Conservation (phyloP, 2,888 invertebrate species). For the Theodoxus fluviatilis region DNA sequence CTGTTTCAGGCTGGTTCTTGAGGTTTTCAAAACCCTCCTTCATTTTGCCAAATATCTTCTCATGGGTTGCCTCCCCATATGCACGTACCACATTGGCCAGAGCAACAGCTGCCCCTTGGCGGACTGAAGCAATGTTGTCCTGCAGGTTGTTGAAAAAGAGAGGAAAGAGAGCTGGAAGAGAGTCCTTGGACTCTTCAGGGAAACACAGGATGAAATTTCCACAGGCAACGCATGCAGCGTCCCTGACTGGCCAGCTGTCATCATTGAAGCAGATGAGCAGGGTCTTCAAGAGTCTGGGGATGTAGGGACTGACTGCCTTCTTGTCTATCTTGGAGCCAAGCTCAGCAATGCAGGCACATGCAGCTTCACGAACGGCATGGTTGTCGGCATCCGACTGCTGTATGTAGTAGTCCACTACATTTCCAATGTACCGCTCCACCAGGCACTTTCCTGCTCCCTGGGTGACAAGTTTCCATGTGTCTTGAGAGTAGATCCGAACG, state of each 20-base stretch:
- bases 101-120: slow-evolving; percentile 70
- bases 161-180: slow-evolving; percentile 65
- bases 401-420: slow-evolving; percentile 67
- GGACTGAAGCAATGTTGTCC: slow-evolving; percentile 69
- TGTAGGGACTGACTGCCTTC: slow-evolving; percentile 64
- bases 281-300: slow-evolving; percentile 66
- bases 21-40: slow-evolving; percentile 66
- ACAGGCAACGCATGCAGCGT: slow-evolving; percentile 70
- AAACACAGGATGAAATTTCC: slow-evolving; percentile 69
- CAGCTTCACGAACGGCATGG: slow-evolving; percentile 70
- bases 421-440: slow-evolving; percentile 67
- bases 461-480: slow-evolving; percentile 69
- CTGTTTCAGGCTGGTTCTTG: slow-evolving; percentile 65
- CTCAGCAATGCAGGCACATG: slow-evolving; percentile 71
- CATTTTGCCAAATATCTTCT: slow-evolving; percentile 62
- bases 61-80: slow-evolving; percentile 61
- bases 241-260: slow-evolving; percentile 71
- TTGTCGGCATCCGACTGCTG: slow-evolving; percentile 68
- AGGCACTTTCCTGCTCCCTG: slow-evolving; percentile 66
- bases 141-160: slow-evolving; percentile 67
- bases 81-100: slow-evolving; percentile 66
- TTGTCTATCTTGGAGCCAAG: slow-evolving; percentile 67
- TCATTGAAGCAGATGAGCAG: slow-evolving; percentile 69
- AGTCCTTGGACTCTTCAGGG: slow-evolving; percentile 67
- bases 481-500: slow-evolving; percentile 69